phyloP scores from a whole-genome alignment of 2,113 vertebrate species.

The Perccottus glenii region DNA sequence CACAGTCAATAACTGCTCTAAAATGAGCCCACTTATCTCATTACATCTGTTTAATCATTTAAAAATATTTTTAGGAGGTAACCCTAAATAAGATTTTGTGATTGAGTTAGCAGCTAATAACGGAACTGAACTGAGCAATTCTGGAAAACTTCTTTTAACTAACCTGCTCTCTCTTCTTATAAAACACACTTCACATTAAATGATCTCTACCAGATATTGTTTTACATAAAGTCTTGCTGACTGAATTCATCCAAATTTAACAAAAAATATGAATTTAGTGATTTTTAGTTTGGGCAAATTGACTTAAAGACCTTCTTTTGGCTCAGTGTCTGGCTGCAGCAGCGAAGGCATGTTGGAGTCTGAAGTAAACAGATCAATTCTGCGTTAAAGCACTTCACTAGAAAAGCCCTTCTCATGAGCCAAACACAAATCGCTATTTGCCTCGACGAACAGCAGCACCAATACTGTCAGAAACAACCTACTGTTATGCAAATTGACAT shows the following conservation, averaged over 20 bases:
- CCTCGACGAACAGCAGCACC: neutral
- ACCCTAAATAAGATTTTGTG: too few species aligned
- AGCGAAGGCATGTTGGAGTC: constrained; percentile 13
- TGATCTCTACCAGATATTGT: constrained; percentile 8
- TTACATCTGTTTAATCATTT: too few species aligned
- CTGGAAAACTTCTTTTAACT: neutral
- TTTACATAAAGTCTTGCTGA: neutral
- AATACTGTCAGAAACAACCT: constrained; percentile 12
- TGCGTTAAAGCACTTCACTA: constrained; percentile 35
- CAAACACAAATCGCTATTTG: constrained; percentile 25
- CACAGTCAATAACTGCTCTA: too few species aligned
- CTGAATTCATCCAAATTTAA: constrained; percentile 15
- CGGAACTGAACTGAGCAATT: neutral
- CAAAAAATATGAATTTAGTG: constrained; percentile 20
- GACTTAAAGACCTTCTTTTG: constrained; percentile 16
- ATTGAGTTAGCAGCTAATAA: neutral
- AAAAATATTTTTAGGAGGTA: too few species aligned
- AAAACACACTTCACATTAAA: neutral
- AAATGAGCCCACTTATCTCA: too few species aligned
- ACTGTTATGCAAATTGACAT: constrained; percentile 23
- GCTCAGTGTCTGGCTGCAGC: constrained; percentile 29
- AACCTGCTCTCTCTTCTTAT: neutral
- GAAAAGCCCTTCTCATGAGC: constrained; percentile 17
- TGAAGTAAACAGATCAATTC: constrained; percentile 61
- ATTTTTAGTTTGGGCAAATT: constrained; percentile 42